These are phyloP conservation scores for Torymus texanus DNA, from an alignment of 2,888 invertebrate species.

Conservation along the genomic window DNA sequence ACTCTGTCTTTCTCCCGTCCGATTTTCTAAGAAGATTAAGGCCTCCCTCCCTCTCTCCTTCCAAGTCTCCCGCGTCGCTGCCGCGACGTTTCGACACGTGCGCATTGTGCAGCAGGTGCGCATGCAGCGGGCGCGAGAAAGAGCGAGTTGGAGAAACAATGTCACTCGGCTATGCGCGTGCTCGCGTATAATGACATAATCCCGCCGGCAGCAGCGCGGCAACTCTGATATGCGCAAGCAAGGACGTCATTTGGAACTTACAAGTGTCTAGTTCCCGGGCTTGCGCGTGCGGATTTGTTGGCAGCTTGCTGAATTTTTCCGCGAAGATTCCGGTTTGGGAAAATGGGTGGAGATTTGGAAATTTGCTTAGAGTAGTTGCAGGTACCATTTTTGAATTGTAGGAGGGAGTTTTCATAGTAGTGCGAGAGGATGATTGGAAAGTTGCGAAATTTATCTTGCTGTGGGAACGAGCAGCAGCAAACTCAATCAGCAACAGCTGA, in stretches of 20 bases:
- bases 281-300: not conserved
- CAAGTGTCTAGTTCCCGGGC: not conserved
- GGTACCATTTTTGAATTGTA: too few species aligned
- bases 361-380: too few species aligned
- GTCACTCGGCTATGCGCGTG: conserved; percentile 30
- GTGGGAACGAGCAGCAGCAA: conserved; percentile 23
- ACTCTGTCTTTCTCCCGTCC: not conserved
- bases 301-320: too few species aligned
- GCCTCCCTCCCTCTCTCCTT: too few species aligned
- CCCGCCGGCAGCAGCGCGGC: not conserved
- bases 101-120: conserved; percentile 2
- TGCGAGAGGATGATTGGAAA: not conserved
- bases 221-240: conserved; percentile 26
- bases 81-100: conserved; percentile 29
- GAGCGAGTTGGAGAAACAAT: conserved; percentile 22
- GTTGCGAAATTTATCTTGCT: conserved; percentile 11
- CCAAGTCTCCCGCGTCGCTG: too few species aligned
- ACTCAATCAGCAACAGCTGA: conserved; percentile 3
- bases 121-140: conserved; percentile 3
- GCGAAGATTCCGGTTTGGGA: too few species aligned
- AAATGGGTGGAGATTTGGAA: too few species aligned
- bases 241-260: conserved; percentile 34
- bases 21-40: conserved; percentile 44
- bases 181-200: conserved; percentile 38
- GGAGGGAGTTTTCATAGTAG: not conserved